Conservation (phyloP, 1,140 invertebrate genomes). For the Hylyphantes graminicola region DNA sequence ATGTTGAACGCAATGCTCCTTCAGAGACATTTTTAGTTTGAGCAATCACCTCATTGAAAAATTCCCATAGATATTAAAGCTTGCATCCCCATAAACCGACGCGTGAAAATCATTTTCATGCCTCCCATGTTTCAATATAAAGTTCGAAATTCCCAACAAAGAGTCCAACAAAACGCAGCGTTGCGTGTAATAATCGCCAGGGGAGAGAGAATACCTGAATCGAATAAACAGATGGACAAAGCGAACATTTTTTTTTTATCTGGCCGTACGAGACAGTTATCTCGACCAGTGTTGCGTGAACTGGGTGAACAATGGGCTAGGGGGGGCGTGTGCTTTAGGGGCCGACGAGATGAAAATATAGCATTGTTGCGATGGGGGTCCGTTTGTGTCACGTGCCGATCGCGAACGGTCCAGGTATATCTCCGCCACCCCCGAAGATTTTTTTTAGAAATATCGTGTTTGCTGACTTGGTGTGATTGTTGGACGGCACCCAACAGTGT, state of each 20-base stretch:
- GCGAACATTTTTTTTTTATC: conserved; percentile 8
- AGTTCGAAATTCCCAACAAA: too few relatives aligned
- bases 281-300: conserved; percentile 14
- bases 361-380: background rate
- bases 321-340: conserved; percentile 3
- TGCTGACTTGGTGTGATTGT: too few relatives aligned
- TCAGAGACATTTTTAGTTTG: too few relatives aligned
- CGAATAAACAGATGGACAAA: conserved; percentile 25
- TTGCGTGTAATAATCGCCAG: conserved; percentile 9
- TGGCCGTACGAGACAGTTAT: background rate
- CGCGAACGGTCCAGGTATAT: background rate
- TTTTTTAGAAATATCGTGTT: too few relatives aligned
- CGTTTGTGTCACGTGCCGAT: conserved; percentile 20
- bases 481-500: too few relatives aligned
- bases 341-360: background rate
- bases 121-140: background rate
- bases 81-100: background rate
- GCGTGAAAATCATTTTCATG: background rate
- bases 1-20: too few relatives aligned
- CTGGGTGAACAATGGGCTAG: background rate
- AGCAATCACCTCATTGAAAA: too few relatives aligned
- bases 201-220: background rate
- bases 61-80: too few relatives aligned
- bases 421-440: too few relatives aligned
- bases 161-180: conserved; percentile 7